Conservation (phyloP, 1,140 invertebrate genomes). For the Heliothis subflexa region DNA sequence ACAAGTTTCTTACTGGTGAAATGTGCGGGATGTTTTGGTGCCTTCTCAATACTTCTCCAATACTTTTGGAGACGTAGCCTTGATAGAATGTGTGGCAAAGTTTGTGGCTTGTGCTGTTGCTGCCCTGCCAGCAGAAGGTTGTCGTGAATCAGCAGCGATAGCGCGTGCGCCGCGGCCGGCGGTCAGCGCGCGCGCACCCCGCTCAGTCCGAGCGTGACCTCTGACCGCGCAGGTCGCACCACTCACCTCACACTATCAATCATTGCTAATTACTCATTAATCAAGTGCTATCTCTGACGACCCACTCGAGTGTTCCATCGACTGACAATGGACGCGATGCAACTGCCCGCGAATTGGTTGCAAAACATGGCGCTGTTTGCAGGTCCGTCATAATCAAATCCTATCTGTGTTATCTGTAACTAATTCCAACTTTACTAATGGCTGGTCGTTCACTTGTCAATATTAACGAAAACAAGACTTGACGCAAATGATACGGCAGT, state of each 20-base stretch:
- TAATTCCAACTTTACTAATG: background rate
- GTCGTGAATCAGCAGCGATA: conserved; percentile 71
- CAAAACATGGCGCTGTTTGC: conserved; percentile 67
- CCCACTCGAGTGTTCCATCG: background rate
- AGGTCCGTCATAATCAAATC: conserved; percentile 61
- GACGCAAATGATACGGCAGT: background rate
- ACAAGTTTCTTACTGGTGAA: no score
- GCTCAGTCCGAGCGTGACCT: conserved; percentile 75
- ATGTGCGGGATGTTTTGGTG: no score
- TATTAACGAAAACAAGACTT: background rate
- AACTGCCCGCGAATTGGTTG: conserved; percentile 64
- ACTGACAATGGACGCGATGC: conserved; percentile 61
- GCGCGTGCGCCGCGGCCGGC: conserved; percentile 41
- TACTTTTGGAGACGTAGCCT: no score
- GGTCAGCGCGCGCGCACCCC: conserved; percentile 48
- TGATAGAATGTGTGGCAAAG: background rate
- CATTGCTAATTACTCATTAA: background rate
- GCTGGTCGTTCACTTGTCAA: background rate
- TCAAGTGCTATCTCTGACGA: conserved; percentile 2
- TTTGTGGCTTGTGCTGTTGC: conserved; percentile 22
- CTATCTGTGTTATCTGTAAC: background rate
- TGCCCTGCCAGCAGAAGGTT: conserved; percentile 31
- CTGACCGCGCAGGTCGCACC: conserved; percentile 69
- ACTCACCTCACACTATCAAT: conserved; percentile 17
- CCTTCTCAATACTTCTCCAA: no score